These are phyloP conservation scores for Eubucco bourcierii DNA, from an alignment of 2,113 vertebrate genomes.

Conservation along the genomic window DNA sequence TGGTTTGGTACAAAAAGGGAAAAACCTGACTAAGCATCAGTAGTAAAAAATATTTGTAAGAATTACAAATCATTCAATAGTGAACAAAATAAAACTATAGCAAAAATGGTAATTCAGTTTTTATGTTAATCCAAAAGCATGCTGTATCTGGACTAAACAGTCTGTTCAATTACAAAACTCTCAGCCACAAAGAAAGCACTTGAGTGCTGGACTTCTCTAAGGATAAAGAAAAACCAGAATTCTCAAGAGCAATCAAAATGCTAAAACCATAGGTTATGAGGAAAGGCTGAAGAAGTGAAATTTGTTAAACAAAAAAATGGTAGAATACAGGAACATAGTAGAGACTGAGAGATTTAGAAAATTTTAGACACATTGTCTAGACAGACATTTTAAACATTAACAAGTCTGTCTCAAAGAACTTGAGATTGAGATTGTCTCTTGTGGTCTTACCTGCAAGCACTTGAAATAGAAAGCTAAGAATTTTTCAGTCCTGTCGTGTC, in stretches of 20 bases:
- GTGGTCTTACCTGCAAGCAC: not conserved
- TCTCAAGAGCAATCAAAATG: not conserved
- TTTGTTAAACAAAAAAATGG: not conserved
- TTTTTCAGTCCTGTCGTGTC: not conserved
- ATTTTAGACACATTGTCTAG: not conserved
- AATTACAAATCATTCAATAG: not conserved
- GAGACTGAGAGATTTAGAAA: not conserved
- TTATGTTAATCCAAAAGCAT: not conserved
- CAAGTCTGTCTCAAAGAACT: not conserved
- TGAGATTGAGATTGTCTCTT: not conserved
- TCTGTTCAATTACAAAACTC: not conserved
- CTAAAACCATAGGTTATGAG: not conserved
- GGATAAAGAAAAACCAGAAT: not conserved
- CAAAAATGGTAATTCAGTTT: not conserved
- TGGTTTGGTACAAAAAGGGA: not conserved
- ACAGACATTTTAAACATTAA: not conserved
- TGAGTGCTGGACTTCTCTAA: not conserved
- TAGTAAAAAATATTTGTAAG: not conserved
- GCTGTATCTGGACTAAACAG: not conserved
- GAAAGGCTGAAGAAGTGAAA: not conserved
- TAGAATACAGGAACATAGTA: not conserved
- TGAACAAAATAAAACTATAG: not conserved
- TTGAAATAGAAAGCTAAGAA: not conserved
- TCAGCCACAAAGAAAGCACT: not conserved
- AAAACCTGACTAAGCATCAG: not conserved